Percentiles rank a stretch among this genome's conserved stretches.
Conservation (phyloP, 2,113 vertebrate species). For the Ictalurus punctatus region DNA sequence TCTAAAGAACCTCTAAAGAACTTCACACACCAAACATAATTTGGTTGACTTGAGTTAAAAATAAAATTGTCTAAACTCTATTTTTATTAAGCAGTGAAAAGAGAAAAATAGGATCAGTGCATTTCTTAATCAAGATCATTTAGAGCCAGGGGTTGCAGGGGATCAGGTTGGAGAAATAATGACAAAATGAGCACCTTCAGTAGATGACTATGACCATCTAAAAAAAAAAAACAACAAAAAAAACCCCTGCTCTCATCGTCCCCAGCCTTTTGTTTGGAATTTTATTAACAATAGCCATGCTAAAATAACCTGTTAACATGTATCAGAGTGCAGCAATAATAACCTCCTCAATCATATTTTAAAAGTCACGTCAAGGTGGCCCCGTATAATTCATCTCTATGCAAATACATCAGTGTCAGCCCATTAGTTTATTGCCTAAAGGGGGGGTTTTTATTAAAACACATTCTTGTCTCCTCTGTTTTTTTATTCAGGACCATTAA, state of each 20-base stretch:
- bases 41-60: background rate
- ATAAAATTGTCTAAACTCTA: background rate
- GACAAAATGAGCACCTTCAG: constrained; percentile 71
- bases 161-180: constrained; percentile 62
- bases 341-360: constrained; percentile 94
- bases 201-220: constrained; percentile 65
- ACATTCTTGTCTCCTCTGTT: constrained; percentile 72
- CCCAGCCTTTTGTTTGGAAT: constrained; percentile 70
- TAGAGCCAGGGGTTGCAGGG: background rate
- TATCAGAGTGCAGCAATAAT: constrained; percentile 81
- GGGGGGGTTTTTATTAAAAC: constrained; percentile 84
- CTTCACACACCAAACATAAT: background rate
- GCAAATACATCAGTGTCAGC: constrained; percentile 89
- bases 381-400: constrained; percentile 91
- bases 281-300: constrained; percentile 75
- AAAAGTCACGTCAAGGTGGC: constrained; percentile 88
- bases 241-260: constrained; percentile 59
- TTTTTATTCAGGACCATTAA: constrained; percentile 84
- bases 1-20: background rate
- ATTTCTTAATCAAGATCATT: constrained; percentile 37
- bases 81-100: background rate
- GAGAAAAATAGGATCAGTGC: background rate
- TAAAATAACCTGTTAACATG: constrained; percentile 80
- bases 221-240: constrained; percentile 38
- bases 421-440: constrained; percentile 85